Percentiles rank a stretch among this genome's conserved stretches.
Evolutionary conservation across 2,888 invertebrate species (phyloP).

Genomic region (Patella caerulea): DNA sequence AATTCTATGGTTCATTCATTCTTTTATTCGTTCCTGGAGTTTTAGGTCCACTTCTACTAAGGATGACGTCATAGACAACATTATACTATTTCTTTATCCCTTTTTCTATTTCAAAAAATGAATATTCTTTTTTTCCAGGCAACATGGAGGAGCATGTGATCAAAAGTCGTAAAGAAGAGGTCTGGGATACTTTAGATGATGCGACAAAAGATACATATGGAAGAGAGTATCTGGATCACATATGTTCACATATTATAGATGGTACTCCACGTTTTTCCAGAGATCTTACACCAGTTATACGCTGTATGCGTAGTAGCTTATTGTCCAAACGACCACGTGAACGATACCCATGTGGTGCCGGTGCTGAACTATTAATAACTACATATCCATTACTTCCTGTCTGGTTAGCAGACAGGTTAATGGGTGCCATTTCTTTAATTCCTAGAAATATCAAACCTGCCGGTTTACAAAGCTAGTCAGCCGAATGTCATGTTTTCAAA

Average conservation of each 20-base stretch:
- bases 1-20: too few relatives aligned
- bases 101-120: neutral
- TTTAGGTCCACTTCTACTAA: too few relatives aligned
- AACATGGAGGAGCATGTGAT: conserved; percentile 53
- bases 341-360: conserved; percentile 62
- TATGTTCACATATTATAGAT: conserved; percentile 53
- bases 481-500: neutral
- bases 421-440: conserved; percentile 46
- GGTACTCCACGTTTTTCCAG: conserved; percentile 47
- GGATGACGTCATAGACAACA: neutral
- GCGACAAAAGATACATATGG: conserved; percentile 57
- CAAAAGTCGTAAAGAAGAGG: conserved; percentile 49
- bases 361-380: conserved; percentile 59
- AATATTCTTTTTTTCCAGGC: conserved; percentile 42
- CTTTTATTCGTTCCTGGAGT: too few relatives aligned
- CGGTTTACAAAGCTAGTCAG: conserved; percentile 26
- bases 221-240: conserved; percentile 55
- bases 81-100: neutral
- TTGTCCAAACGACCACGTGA: conserved; percentile 64
- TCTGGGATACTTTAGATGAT: conserved; percentile 62
- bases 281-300: conserved; percentile 64
- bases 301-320: conserved; percentile 63
- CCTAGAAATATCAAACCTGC: conserved; percentile 48
- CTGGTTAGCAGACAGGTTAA: conserved; percentile 63
- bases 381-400: conserved; percentile 61